phyloP scores from a whole-genome alignment of 1,140 invertebrate genomes.

The Drosophila sechellia region DNA sequence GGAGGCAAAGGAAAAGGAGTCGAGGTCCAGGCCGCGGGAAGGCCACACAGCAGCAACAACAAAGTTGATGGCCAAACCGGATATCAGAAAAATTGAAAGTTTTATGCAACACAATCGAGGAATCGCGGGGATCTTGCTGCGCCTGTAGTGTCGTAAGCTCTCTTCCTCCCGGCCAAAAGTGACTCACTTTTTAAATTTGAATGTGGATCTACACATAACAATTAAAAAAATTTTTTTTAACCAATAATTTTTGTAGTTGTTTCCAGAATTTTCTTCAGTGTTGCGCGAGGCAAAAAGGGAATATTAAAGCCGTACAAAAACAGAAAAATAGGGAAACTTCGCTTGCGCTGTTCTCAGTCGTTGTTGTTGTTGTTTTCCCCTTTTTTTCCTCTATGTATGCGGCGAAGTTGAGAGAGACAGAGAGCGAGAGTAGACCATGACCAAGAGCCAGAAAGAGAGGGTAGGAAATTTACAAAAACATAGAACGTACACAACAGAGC shows the following conservation, averaged over 20 bases:
- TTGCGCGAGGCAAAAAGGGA: conserved; percentile 37
- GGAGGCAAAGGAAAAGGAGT: conserved; percentile 30
- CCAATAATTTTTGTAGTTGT: too few relatives aligned
- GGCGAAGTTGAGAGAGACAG: conserved; percentile 25
- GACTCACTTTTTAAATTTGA: conserved; percentile 22
- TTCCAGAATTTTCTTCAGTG: background rate
- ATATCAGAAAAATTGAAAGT: conserved; percentile 79
- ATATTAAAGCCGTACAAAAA: conserved; percentile 74
- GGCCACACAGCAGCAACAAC: conserved; percentile 36
- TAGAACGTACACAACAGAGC: conserved; percentile 68
- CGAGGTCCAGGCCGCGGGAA: conserved; percentile 29
- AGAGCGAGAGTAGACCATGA: background rate
- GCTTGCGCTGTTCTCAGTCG: conserved; percentile 9
- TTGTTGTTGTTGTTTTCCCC: background rate
- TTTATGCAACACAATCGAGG: conserved; percentile 49
- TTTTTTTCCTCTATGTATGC: conserved; percentile 10
- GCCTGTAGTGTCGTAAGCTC: background rate
- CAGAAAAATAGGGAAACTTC: conserved; percentile 39
- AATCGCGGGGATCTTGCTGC: conserved; percentile 7
- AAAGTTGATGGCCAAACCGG: conserved; percentile 64
- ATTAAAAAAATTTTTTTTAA: too few relatives aligned
- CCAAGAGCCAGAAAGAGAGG: conserved; percentile 19
- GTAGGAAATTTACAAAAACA: conserved; percentile 44
- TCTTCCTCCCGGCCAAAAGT: conserved; percentile 10
- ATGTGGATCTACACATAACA: too few relatives aligned